Percentiles rank a stretch among this genome's conserved stretches.
These are phyloP conservation scores for Cichladusa arquata DNA, from an alignment of 2,113 vertebrate species.

Conservation along the genomic window DNA sequence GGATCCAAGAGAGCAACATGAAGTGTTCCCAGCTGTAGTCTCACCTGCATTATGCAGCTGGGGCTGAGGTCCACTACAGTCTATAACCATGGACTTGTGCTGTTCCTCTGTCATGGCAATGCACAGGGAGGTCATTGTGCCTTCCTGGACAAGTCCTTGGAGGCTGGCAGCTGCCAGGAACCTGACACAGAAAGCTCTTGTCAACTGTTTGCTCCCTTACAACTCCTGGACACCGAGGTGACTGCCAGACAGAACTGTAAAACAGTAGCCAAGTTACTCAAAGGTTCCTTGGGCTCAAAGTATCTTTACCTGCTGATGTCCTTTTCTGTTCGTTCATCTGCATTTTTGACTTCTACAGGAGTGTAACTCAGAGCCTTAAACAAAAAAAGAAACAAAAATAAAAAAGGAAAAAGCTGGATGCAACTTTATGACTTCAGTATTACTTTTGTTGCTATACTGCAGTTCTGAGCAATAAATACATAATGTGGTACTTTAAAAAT, in stretches of 20 bases:
- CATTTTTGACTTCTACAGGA: conserved; percentile 83
- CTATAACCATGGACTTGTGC: conserved; percentile 77
- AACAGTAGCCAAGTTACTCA: background rate
- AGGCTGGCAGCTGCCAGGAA: conserved; percentile 92
- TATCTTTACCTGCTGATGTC: conserved; percentile 86
- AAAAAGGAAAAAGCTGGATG: background rate
- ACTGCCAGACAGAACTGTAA: background rate
- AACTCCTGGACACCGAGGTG: background rate
- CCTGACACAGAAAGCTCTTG: conserved; percentile 67
- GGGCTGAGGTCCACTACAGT: conserved; percentile 82
- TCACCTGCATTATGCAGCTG: conserved; percentile 83
- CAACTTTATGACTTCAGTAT: background rate
- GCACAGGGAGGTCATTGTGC: conserved; percentile 85
- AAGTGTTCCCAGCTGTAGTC: background rate
- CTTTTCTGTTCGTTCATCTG: conserved; percentile 84
- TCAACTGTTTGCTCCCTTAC: background rate
- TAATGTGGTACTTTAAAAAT: background rate
- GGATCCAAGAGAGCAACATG: background rate
- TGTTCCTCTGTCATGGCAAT: conserved; percentile 84
- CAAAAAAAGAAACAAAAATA: background rate
- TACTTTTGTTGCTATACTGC: background rate
- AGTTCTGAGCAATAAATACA: background rate
- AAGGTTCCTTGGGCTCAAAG: background rate
- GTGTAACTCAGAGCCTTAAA: conserved; percentile 90
- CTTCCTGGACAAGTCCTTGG: conserved; percentile 91